Evolutionary conservation across 2,888 invertebrate species (phyloP), one percentile per base, ranked within the genome.

Genomic region (Agrochola lychnidis): DNA sequence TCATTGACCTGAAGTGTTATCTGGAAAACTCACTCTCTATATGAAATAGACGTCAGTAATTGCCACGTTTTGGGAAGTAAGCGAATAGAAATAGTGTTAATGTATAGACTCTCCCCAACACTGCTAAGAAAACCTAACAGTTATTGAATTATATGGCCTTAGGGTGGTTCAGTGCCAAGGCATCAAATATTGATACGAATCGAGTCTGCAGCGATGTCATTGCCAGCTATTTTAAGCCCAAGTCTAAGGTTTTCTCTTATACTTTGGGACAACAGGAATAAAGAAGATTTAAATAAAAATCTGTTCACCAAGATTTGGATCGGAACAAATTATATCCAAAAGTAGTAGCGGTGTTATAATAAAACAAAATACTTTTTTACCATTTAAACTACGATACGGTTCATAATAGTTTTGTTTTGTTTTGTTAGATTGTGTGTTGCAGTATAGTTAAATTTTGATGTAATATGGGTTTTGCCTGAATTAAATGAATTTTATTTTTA

Each of bases 151-250:
- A 42, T 45, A 63, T 51, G 56, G 19, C 40, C 53, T 25, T 45
- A 40, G 53, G 53, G 53, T 61, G 53, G 14, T 61, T 61, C 45
- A 61, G 45, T 66, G n/a, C 53, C n/a, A 30, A n/a, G 7, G n/a
- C 76, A 67, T 66, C 30, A 67, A 81, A 62, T 73, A 81, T 78
- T 56, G 6, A 81, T 40, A 76, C 19, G 40, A 56, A 48, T 45
- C 25, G 19, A 61, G 57, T 74, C 75, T 67, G 30, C 36, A n/a
- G n/a, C n/a, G 40, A 48, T 53, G 19, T 51, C 75, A 75, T 53
- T 42, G 61, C 30, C 40, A 36, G 56, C 61, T 76, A 76, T 78
- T 66, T 19, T 48, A 30, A 81, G n/a, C 12, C n/a, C 10, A 40
- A 75, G 7, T 30, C 45, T n/a, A 30, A 56, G n/a, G 25, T 75